phyloP scores from a whole-genome alignment of 2,888 invertebrate genomes.

The Agonopterix alstromeriana region DNA sequence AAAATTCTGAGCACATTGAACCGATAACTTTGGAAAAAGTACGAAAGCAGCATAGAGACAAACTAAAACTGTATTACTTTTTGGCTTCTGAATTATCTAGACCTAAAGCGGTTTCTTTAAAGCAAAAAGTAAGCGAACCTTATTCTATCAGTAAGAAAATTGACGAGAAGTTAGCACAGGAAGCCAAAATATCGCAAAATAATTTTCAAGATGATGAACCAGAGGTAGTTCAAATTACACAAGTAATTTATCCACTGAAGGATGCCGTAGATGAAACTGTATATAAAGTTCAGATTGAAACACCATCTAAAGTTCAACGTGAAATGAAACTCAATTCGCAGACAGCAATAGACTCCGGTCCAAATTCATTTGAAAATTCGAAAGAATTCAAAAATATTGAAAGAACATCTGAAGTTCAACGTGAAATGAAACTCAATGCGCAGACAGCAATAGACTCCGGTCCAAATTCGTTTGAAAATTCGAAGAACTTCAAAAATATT shows the following conservation, averaged over 20 bases:
- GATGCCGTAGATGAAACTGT: background rate
- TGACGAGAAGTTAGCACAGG: constrained; percentile 34
- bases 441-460: too few species aligned
- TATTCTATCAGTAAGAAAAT: constrained; percentile 47
- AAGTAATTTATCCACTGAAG: background rate
- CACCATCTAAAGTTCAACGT: constrained; percentile 24
- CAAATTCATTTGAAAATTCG: background rate
- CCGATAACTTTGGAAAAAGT: constrained; percentile 43
- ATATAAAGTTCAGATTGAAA: constrained; percentile 33
- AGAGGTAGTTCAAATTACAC: background rate
- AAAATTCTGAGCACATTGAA: constrained; percentile 24
- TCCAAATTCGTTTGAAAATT: background rate
- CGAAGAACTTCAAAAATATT: background rate
- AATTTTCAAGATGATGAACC: background rate
- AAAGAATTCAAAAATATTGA: background rate
- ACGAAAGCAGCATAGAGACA: constrained; percentile 41
- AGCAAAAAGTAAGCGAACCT: constrained; percentile 55
- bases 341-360: too few species aligned
- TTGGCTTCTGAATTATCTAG: constrained; percentile 48
- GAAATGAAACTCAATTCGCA: too few species aligned
- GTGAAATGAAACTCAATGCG: too few species aligned
- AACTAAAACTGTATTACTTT: constrained; percentile 54
- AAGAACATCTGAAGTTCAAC: constrained; percentile 4
- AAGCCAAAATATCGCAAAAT: constrained; percentile 2
- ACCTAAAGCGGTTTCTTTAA: constrained; percentile 50